These are phyloP conservation scores for Spinus olivaceus DNA, from an alignment of 2,797 vertebrate genomes.

Conservation along the genomic window DNA sequence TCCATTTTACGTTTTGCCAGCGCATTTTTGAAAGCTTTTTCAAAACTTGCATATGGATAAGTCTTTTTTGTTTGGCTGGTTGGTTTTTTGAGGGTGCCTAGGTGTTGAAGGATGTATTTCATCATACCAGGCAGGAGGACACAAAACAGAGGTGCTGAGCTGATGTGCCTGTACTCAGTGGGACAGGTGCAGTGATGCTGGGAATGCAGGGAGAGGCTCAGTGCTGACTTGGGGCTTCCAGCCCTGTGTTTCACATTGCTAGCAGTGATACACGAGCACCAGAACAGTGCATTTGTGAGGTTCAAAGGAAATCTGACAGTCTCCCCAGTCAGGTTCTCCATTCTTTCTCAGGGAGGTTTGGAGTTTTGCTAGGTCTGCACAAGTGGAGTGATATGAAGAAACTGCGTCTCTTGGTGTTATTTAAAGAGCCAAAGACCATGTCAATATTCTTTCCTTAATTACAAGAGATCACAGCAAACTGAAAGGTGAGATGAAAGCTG, in stretches of 20 bases:
- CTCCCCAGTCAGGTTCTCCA: fast-evolving
- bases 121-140: not conserved
- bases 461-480: not conserved
- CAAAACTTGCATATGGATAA: not conserved
- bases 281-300: fast-evolving
- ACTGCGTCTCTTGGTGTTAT: not conserved
- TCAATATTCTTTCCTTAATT: not conserved
- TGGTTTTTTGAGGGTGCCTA: not conserved
- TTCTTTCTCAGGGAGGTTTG: not conserved
- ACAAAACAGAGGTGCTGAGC: not conserved
- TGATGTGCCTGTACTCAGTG: not conserved
- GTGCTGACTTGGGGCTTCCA: not conserved
- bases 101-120: not conserved
- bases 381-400: not conserved
- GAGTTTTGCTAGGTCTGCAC: not conserved
- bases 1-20: conserved; percentile 13
- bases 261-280: fast-evolving
- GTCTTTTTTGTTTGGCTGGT: not conserved
- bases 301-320: not conserved
- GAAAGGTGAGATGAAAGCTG: not conserved
- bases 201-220: not conserved
- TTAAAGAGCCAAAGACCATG: not conserved
- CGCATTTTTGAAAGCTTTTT: conserved; percentile 40
- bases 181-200: not conserved
- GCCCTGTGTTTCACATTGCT: not conserved